Base-by-base conservation (phyloP, 2,888 invertebrate species). In the Melinaea marsaeus region DNA sequence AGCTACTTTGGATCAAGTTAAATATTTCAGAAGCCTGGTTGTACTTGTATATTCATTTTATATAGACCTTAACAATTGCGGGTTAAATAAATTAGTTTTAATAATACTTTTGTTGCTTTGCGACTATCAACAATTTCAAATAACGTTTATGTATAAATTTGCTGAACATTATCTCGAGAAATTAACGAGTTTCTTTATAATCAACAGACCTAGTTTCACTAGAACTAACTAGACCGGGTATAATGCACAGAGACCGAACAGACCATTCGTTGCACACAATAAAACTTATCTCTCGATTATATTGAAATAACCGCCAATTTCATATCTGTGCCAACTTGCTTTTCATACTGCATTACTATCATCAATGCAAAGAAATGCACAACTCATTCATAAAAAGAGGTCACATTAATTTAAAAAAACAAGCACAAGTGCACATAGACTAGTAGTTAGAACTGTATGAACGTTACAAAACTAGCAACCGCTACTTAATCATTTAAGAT, bases 121-220 rank as follows among this genome's bases (percentile, higher is more conserved):
- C 22, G 22, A 22, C 22, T 22, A 42, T 42, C 42, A 2, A 9
- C 42, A 11, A 9, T 9, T 42, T 42, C 42, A 9, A 42, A 42
- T 42, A 42, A 42, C 6, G 9, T 59, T 45, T 51, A 48, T 76
- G 71, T 69, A 22, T 22, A 22, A 22, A 22, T 22, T 22, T 22
- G 22, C 22, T 22, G 1, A 22, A 22, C 0, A 22, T 72, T 72
- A 74, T 74, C 83, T 78, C 74, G 62, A 55, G 84, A 22, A 22
- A 77, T 77, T 75, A 71, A 71, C 70, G 74, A 71, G 81, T 77
- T 75, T 75, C 72, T 69, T 75, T 72, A 78, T 83, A 83, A 83
- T 80, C 75, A 80, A 78, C 71, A 77, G 79, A 78, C 78, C 76
- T 73, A 79, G 73, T 79, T 3, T 11, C n/a, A 32, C 7, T 46